phyloP scores from a whole-genome alignment of 2,797 vertebrate species.

The Mormyrus proboscirostris region DNA sequence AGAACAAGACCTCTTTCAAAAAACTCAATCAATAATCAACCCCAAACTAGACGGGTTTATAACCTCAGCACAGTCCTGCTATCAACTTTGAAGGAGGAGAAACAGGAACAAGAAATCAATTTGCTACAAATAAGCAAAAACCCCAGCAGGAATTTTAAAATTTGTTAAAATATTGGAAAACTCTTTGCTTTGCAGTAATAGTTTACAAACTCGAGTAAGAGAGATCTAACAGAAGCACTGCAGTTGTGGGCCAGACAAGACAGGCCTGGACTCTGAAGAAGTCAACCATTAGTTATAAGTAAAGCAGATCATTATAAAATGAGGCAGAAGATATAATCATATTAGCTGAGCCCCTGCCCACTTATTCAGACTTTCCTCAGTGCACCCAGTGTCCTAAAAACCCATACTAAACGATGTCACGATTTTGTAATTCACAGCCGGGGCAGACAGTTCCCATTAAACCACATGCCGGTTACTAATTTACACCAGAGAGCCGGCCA shows the following conservation, averaged over 20 bases:
- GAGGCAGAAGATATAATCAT: background rate
- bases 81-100: background rate
- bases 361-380: background rate
- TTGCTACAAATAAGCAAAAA: background rate
- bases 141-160: background rate
- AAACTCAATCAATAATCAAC: background rate
- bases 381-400: background rate
- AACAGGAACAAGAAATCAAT: background rate
- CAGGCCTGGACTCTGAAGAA: background rate
- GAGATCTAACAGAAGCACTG: background rate
- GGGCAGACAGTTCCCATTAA: background rate
- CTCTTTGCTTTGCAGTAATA: background rate
- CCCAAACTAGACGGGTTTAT: background rate
- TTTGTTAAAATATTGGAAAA: background rate
- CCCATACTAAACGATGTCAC: background rate
- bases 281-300: background rate
- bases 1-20: background rate
- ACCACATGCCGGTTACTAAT: background rate
- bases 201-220: background rate
- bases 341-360: background rate
- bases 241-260: background rate
- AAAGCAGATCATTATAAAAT: background rate
- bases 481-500: background rate
- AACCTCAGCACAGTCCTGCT: background rate
- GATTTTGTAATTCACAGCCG: background rate